A percentile compares a stretch with the other conserved stretches of the same genome.
Conservation (phyloP, 2,888 invertebrate genomes). For the Azorinus chamasolen region DNA sequence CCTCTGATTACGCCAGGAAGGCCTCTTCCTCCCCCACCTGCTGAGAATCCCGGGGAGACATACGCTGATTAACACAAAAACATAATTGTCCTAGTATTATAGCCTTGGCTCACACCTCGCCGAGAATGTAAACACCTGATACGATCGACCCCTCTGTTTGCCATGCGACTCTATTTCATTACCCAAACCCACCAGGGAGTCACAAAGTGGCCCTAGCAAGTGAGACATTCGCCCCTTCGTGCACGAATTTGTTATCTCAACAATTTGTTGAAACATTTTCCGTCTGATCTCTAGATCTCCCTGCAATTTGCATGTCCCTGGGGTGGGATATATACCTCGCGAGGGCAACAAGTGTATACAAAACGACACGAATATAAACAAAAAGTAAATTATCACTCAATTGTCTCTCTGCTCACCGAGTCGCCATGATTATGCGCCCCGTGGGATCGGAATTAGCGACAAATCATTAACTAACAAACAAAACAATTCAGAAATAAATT, state of each 20-base stretch:
- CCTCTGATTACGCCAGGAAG: conserved; percentile 15
- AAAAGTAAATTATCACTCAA: conserved; percentile 55
- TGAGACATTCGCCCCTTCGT: conserved; percentile 28
- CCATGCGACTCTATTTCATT: conserved; percentile 25
- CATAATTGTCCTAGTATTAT: conserved; percentile 6
- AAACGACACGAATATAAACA: conserved; percentile 61
- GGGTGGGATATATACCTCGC: conserved; percentile 28
- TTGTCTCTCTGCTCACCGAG: conserved; percentile 17
- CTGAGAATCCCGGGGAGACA: conserved; percentile 12
- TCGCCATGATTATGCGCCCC: conserved; percentile 18
- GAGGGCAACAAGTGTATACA: conserved; percentile 41
- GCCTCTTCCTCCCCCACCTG: neutral
- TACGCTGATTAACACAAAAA: conserved; percentile 37
- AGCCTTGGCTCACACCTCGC: conserved; percentile 1
- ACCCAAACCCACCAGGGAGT: conserved; percentile 42
- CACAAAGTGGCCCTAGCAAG: conserved; percentile 20
- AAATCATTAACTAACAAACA: conserved; percentile 38
- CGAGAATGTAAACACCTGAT: conserved; percentile 42
- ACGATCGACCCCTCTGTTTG: conserved; percentile 24
- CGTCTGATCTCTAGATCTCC: conserved; percentile 28
- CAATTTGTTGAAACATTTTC: conserved; percentile 27
- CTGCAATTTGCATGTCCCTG: conserved; percentile 23
- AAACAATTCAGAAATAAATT: no score
- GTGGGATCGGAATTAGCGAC: conserved; percentile 57
- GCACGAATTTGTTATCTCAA: conserved; percentile 21